Base-by-base conservation (phyloP, 2,888 invertebrate genomes). In the Notodonta dromedarius region DNA sequence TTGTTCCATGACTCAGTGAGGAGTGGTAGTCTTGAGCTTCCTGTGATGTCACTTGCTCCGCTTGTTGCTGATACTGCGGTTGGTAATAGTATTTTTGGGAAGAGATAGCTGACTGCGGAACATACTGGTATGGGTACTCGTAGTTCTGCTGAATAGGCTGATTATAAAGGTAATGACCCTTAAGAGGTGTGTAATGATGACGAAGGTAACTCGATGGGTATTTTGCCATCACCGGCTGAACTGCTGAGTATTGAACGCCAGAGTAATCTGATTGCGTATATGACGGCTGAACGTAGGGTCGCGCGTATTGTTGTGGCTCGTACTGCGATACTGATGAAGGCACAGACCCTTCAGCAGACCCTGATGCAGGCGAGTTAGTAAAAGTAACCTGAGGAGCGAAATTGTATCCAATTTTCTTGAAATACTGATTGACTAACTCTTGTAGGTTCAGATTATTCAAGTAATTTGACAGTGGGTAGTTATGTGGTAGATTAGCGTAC, bases 391-490 rank as follows among this genome's bases (percentile, higher is more conserved):
- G 89, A 59, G 92, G 90, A 5, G 89, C 90, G 66, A 85, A 85
- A 9, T 87, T 83, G 64, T 85, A 91, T 11, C 93, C 93, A 62
- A 87, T 86, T 69, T 93, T 93, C 71, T 88, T 86, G 55, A 94
- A 90, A 74, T 95, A 95, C 67, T 94, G 90, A 66, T 92, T 89
- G 0, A 95, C 90, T 42, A 95, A 78, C 24, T 91, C 86, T 84
- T 95, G 95, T 42, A 95, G 79, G 73, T 95, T 94, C 0, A 95
- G 86, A 65, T 91, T 90, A 65, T 95, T 95, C 44, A 95, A 85
- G 65, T 92, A 88, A 58, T 92, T 89, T 0, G 94, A 93, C 42
- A 94, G 80, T 2, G 94, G 94, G 75, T 95, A 94, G 67, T 89
- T 91, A 51, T 94, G 88, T 1, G 95, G 95, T 61, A 95, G 78